These are phyloP conservation scores for Nymphalis urticae DNA, from an alignment of 2,888 invertebrate species.

Conservation along the genomic window DNA sequence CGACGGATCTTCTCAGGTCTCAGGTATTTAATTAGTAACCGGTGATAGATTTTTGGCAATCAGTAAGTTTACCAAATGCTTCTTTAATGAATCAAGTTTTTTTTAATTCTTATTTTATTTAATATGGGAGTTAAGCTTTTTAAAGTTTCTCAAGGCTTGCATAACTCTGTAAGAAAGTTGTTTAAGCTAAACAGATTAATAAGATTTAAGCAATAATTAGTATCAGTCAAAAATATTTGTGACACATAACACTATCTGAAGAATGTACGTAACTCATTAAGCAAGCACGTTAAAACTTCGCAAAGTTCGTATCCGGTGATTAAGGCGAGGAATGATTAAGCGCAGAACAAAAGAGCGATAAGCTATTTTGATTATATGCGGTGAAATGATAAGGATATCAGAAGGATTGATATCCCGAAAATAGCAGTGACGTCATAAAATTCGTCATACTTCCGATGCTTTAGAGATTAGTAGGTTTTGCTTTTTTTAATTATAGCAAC, in stretches of 20 bases:
- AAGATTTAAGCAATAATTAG: not conserved
- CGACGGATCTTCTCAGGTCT: too few relatives aligned
- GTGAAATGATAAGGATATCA: constrained; percentile 33
- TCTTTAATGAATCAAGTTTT: too few relatives aligned
- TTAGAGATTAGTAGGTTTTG: not conserved
- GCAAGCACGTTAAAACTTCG: constrained; percentile 42
- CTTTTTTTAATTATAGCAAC: not conserved
- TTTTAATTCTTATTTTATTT: too few relatives aligned
- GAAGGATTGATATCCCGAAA: constrained; percentile 9
- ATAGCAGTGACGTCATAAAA: not conserved
- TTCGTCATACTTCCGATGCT: not conserved
- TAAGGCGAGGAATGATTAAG: constrained; percentile 47
- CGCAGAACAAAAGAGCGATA: constrained; percentile 40
- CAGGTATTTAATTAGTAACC: too few relatives aligned
- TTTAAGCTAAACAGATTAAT: too few relatives aligned
- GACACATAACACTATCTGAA: constrained; percentile 32
- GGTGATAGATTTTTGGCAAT: too few relatives aligned
- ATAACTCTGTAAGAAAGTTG: too few relatives aligned
- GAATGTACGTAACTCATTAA: constrained; percentile 44
- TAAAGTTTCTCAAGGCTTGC: too few relatives aligned
- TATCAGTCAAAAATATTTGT: constrained; percentile 11
- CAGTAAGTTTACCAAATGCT: too few relatives aligned
- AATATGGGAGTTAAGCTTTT: too few relatives aligned
- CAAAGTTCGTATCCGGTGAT: constrained; percentile 46
- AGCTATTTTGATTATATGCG: constrained; percentile 35